Evolutionary conservation across 2,113 vertebrate genomes (phyloP).

Genomic region (Tupaia chinensis): DNA sequence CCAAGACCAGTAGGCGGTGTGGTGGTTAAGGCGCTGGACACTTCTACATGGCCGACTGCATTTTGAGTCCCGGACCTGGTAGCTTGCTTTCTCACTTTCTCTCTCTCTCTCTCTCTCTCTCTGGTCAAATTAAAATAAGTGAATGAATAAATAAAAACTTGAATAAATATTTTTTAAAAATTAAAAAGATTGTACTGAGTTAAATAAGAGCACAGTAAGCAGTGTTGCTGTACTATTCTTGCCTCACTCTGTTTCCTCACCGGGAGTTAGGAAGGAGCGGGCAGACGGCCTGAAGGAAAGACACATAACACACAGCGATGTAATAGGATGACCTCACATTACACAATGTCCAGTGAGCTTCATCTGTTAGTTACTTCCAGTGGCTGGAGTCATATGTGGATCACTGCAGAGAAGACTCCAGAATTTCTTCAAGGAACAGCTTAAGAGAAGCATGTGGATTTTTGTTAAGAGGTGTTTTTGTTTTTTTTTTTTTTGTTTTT

Average conservation of each 20-base stretch:
- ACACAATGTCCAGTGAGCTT: background rate
- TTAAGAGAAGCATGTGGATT: background rate
- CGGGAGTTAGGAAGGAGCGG: accelerated
- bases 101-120: no score
- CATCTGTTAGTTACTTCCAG: background rate
- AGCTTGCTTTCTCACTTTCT: no score
- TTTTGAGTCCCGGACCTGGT: no score
- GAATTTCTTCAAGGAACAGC: background rate
- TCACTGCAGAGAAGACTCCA: background rate
- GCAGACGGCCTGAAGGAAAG: background rate
- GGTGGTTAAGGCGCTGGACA: no score
- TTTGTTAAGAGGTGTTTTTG: no score
- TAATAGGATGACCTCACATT: background rate
- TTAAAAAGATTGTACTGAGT: background rate
- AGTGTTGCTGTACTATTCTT: background rate
- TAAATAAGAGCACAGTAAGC: constrained; percentile 21
- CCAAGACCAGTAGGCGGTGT: no score
- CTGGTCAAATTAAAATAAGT: no score
- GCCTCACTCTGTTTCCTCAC: background rate
- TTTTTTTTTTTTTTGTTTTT: no score
- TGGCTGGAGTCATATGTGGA: background rate
- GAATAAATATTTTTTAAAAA: no score
- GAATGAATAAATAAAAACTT: no score
- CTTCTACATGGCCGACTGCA: no score
- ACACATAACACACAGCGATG: background rate